phyloP scores from a whole-genome alignment of 2,888 invertebrate species.

The Notocelia uddmanniana region DNA sequence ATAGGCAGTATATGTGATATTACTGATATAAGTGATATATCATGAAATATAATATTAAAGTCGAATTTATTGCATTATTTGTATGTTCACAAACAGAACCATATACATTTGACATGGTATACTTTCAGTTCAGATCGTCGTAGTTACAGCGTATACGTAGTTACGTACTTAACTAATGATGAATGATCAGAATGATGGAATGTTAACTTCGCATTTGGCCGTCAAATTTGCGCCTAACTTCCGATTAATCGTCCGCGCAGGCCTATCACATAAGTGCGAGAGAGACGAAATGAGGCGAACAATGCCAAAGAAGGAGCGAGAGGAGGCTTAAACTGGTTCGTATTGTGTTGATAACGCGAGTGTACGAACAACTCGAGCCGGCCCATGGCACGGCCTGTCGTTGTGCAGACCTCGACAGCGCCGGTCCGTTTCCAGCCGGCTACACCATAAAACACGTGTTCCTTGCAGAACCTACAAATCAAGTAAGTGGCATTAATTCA shows the following conservation, averaged over 20 bases:
- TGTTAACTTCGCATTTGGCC: slow-evolving; percentile 40
- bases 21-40: too few relatives aligned
- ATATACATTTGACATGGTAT: background rate
- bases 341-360: slow-evolving; percentile 37
- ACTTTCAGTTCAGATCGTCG: slow-evolving; percentile 3
- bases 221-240: slow-evolving; percentile 50
- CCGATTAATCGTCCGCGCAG: slow-evolving; percentile 31
- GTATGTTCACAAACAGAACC: background rate
- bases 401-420: slow-evolving; percentile 74
- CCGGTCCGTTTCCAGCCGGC: slow-evolving; percentile 63
- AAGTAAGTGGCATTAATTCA: slow-evolving; percentile 64
- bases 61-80: background rate
- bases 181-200: slow-evolving; percentile 7
- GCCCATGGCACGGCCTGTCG: slow-evolving; percentile 80
- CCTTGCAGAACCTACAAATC: slow-evolving; percentile 67
- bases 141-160: background rate
- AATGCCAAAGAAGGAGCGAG: slow-evolving; percentile 22
- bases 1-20: too few relatives aligned
- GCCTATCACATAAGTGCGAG: slow-evolving; percentile 25
- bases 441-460: slow-evolving; percentile 73
- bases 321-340: slow-evolving; percentile 29
- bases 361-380: slow-evolving; percentile 45
- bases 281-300: slow-evolving; percentile 13
- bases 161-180: background rate
- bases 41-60: too few relatives aligned